phyloP scores from a whole-genome alignment of 2,797 vertebrate species.

The Melanogrammus aeglefinus region DNA sequence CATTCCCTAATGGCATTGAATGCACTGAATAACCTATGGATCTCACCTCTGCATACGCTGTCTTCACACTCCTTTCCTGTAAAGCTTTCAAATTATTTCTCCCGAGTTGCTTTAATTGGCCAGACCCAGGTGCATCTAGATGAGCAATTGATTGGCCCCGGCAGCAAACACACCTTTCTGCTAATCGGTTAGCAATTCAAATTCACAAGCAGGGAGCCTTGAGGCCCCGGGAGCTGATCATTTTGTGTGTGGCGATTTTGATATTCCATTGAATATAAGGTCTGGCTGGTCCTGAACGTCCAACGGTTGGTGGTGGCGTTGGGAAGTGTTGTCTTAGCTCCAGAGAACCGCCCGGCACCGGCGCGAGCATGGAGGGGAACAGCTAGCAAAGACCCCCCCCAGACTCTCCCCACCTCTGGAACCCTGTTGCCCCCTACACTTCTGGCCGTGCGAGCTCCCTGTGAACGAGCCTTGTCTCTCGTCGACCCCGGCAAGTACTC shows the following conservation, averaged over 20 bases:
- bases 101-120: slow-evolving; percentile 51
- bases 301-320: slow-evolving; percentile 19
- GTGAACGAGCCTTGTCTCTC: slow-evolving; percentile 59
- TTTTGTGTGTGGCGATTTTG: slow-evolving; percentile 12
- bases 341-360: slow-evolving; percentile 32
- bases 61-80: slow-evolving; percentile 28
- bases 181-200: slow-evolving; percentile 60
- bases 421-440: slow-evolving; percentile 51
- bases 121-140: slow-evolving; percentile 43
- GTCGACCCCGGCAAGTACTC: slow-evolving; percentile 72
- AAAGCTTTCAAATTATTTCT: slow-evolving; percentile 46
- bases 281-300: background rate
- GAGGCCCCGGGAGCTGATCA: slow-evolving; percentile 24
- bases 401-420: slow-evolving; percentile 53
- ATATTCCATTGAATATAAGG: background rate
- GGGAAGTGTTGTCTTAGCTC: slow-evolving; percentile 61
- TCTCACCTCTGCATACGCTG: slow-evolving; percentile 8
- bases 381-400: slow-evolving; percentile 49
- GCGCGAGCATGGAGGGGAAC: slow-evolving; percentile 60
- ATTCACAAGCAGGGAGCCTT: slow-evolving; percentile 38
- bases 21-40: slow-evolving; percentile 23
- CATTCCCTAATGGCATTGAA: slow-evolving; percentile 28
- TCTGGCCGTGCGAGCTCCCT: slow-evolving; percentile 58
- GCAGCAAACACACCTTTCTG: slow-evolving; percentile 46
- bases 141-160: slow-evolving; percentile 62